A percentile compares a stretch with the other conserved stretches of the same genome.
Evolutionary conservation across 2,113 vertebrate species (phyloP).

Genomic region (Aptenodytes patagonicus): DNA sequence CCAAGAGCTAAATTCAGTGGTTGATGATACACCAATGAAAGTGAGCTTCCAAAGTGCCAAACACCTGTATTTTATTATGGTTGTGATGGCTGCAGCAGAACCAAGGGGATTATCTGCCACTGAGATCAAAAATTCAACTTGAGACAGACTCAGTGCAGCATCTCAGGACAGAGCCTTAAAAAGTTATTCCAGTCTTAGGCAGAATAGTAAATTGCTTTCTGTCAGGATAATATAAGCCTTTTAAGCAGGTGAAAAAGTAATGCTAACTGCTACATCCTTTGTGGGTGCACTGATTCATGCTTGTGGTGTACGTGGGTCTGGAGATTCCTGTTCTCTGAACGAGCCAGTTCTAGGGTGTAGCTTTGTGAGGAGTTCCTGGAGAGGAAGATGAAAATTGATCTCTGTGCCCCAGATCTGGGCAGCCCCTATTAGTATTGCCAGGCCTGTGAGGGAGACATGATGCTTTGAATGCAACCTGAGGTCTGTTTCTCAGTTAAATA

Average conservation of each 20-base stretch:
- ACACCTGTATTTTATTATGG: background rate
- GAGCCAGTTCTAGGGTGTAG: background rate
- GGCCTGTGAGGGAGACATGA: background rate
- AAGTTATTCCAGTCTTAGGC: background rate
- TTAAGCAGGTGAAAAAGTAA: background rate
- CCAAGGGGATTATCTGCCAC: background rate
- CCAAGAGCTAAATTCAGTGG: slow-evolving; percentile 41
- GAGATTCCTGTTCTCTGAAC: background rate
- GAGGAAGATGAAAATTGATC: background rate
- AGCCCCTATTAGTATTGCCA: background rate
- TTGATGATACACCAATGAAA: slow-evolving; percentile 18
- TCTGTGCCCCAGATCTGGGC: background rate
- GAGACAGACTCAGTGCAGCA: background rate
- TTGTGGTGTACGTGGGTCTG: background rate
- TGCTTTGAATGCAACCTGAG: background rate
- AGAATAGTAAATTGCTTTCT: background rate
- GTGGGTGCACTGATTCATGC: background rate
- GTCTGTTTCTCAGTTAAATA: background rate
- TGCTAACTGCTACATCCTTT: background rate
- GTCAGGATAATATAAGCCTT: background rate
- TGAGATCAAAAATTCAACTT: background rate
- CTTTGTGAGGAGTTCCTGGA: background rate
- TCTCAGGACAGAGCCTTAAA: background rate
- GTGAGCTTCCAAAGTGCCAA: background rate
- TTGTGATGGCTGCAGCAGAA: background rate